phyloP scores from a whole-genome alignment of 2,113 vertebrate genomes.

The Ctenodactylus gundi region DNA sequence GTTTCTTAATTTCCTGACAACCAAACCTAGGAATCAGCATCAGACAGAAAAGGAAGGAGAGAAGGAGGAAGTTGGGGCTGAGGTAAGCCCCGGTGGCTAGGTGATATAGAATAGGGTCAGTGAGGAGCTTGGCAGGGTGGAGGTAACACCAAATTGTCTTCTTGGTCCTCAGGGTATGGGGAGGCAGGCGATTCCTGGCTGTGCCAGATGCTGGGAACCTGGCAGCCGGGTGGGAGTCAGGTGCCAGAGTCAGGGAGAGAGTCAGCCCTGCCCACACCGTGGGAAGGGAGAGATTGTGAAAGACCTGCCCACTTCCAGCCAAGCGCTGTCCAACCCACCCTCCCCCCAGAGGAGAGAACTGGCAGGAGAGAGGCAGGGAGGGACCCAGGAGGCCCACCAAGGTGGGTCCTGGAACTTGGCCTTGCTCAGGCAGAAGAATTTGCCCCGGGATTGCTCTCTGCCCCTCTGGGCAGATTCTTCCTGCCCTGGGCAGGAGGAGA shows the following conservation, averaged over 20 bases:
- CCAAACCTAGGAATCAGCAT: not conserved
- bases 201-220: not conserved
- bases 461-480: not conserved
- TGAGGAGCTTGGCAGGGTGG: not conserved
- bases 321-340: not conserved
- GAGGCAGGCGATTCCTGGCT: not conserved
- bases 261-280: not conserved
- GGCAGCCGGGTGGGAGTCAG: not conserved
- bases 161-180: not conserved
- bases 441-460: slow-evolving; percentile 39
- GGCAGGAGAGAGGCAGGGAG: slow-evolving; percentile 51
- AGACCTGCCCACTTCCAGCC: slow-evolving; percentile 26
- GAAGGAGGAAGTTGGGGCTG: not conserved
- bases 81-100: not conserved
- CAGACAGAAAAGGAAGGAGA: no score
- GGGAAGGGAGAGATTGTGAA: slow-evolving; percentile 48
- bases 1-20: not conserved
- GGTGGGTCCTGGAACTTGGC: slow-evolving; percentile 45
- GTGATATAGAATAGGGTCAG: not conserved
- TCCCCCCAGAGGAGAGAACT: slow-evolving; percentile 23
- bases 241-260: slow-evolving; percentile 38
- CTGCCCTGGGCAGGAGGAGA: not conserved
- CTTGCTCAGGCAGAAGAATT: slow-evolving; percentile 61
- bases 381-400: slow-evolving; percentile 50
- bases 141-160: not conserved